Evolutionary conservation across 2,113 vertebrate genomes (phyloP).

Genomic region (Carettochelys insculpta): DNA sequence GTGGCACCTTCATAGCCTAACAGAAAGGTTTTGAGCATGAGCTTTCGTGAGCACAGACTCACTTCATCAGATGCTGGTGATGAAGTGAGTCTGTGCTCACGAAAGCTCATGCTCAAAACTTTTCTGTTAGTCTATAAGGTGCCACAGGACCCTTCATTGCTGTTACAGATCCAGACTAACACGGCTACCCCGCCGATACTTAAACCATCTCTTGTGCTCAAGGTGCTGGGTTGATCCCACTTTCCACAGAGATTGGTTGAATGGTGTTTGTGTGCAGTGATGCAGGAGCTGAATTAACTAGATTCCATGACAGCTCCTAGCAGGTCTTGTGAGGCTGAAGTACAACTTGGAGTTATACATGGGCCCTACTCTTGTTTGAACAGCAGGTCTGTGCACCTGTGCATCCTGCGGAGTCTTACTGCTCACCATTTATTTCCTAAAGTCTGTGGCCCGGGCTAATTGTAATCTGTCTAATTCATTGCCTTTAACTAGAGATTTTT

Average conservation of each 20-base stretch:
- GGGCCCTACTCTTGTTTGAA: not conserved
- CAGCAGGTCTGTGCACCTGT: not conserved
- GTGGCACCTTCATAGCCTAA: too few species aligned
- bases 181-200: too few species aligned
- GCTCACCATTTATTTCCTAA: not conserved
- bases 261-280: not conserved
- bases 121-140: too few species aligned
- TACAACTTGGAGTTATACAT: rapidly evolving
- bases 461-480: rapidly evolving
- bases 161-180: too few species aligned
- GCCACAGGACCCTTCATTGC: too few species aligned
- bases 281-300: rapidly evolving
- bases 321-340: not conserved
- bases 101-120: too few species aligned
- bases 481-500: rapidly evolving
- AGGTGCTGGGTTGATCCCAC: not conserved
- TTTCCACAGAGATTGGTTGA: not conserved
- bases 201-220: too few species aligned
- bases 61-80: too few species aligned
- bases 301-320: rapidly evolving
- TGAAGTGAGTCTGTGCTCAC: too few species aligned
- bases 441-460: not conserved
- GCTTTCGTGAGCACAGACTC: too few species aligned
- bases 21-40: too few species aligned
- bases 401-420: not conserved